Evolutionary conservation across 2,888 invertebrate genomes (phyloP).

Genomic region (Cinara cedri): DNA sequence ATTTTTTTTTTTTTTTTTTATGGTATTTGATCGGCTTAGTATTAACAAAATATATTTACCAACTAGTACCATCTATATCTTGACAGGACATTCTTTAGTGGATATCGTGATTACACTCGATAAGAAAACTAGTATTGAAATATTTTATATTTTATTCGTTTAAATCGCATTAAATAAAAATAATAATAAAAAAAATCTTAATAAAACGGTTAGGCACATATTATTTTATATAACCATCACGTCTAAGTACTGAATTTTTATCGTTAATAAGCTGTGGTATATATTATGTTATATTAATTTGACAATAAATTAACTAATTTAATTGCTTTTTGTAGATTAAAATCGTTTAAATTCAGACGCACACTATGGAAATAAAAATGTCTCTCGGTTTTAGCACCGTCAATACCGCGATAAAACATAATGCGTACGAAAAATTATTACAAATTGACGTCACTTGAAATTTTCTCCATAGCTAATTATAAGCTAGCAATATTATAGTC

Average conservation of each 20-base stretch:
- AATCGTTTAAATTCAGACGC: background rate
- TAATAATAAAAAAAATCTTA: background rate
- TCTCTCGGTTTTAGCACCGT: background rate
- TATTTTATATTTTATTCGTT: background rate
- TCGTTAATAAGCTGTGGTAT: background rate
- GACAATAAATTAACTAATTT: background rate
- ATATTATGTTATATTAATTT: background rate
- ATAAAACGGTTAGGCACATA: too few species aligned
- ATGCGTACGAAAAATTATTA: too few species aligned
- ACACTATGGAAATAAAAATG: background rate
- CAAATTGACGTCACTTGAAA: too few species aligned
- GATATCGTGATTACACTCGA: too few species aligned
- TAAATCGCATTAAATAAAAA: background rate
- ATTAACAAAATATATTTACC: too few species aligned
- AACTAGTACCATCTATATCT: too few species aligned
- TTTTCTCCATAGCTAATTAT: too few species aligned
- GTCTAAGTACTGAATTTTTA: background rate
- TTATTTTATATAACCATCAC: background rate
- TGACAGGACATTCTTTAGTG: too few species aligned
- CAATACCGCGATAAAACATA: too few species aligned
- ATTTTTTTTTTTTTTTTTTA: too few species aligned
- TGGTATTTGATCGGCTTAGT: too few species aligned
- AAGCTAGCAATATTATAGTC: too few species aligned
- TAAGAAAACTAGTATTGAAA: background rate
- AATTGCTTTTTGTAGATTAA: slow-evolving; percentile 5